phyloP scores from a whole-genome alignment of 2,797 vertebrate species.

The Squalus acanthias region DNA sequence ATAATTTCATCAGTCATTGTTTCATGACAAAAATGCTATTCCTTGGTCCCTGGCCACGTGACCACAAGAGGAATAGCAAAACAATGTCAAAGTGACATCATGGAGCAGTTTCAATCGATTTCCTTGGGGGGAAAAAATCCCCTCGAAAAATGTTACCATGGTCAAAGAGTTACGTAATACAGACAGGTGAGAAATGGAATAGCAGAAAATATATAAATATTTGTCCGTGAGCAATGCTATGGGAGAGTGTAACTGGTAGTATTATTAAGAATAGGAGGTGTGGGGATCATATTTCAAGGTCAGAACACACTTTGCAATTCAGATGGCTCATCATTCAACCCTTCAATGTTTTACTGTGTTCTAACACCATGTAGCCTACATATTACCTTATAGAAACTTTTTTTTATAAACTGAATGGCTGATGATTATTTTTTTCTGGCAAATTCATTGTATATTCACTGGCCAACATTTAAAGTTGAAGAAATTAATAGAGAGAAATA shows the following conservation, averaged over 20 bases:
- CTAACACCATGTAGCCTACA: background rate
- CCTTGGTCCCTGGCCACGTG: background rate
- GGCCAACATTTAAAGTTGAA: background rate
- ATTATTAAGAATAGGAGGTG: background rate
- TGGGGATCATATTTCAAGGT: background rate
- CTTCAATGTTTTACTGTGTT: background rate
- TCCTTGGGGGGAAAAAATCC: background rate
- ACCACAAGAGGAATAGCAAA: background rate
- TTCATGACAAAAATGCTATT: background rate
- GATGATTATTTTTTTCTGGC: background rate
- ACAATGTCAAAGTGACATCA: background rate
- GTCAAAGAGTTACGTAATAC: background rate
- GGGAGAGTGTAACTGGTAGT: background rate
- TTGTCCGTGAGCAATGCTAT: background rate
- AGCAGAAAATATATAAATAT: background rate
- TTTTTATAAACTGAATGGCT: background rate
- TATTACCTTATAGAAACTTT: background rate
- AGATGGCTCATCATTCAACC: background rate
- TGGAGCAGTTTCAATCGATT: background rate
- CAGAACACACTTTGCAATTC: background rate
- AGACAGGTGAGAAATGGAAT: background rate
- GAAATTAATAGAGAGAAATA: slow-evolving; percentile 49
- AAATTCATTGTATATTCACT: background rate
- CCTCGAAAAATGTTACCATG: background rate
- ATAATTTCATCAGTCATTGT: background rate